phyloP scores from a whole-genome alignment of 1,140 invertebrate species.

The Theocolax elegans region DNA sequence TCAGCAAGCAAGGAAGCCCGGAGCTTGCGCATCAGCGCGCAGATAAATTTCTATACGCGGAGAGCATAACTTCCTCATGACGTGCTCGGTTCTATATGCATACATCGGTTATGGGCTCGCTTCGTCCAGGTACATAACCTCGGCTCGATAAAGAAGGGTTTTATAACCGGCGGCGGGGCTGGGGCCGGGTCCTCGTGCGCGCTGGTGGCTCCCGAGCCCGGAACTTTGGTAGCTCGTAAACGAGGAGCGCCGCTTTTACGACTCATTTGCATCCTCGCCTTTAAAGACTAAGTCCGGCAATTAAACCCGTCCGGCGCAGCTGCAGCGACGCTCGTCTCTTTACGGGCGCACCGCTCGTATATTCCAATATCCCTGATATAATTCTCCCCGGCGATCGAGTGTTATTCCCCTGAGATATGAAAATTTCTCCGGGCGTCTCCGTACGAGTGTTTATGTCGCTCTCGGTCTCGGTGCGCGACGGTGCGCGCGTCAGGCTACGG shows the following conservation, averaged over 20 bases:
- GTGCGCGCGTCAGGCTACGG: too few relatives aligned
- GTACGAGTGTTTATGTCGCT: slow-evolving; percentile 11
- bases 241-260: slow-evolving; percentile 57
- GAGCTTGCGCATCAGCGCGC: too few relatives aligned
- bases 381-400: slow-evolving; percentile 28
- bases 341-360: slow-evolving; percentile 34
- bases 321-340: slow-evolving; percentile 34
- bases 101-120: neutral
- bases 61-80: too few relatives aligned
- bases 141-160: slow-evolving; percentile 35
- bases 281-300: slow-evolving; percentile 62
- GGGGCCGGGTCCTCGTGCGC: too few relatives aligned
- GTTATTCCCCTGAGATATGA: slow-evolving; percentile 32
- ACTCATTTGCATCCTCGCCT: slow-evolving; percentile 62
- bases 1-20: too few relatives aligned
- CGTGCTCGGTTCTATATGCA: slow-evolving; percentile 34
- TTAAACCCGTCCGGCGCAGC: slow-evolving; percentile 59
- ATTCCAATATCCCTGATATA: slow-evolving; percentile 41
- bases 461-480: too few relatives aligned
- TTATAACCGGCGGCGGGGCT: slow-evolving; percentile 21
- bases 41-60: too few relatives aligned
- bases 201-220: neutral
- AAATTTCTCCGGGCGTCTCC: slow-evolving; percentile 19
- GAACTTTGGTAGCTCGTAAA: slow-evolving; percentile 63
- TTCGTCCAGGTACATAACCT: slow-evolving; percentile 17